Percentiles rank a stretch among this genome's conserved stretches.
Conservation (phyloP, 2,797 vertebrate species). For the Hapalemur alaotrensis region DNA sequence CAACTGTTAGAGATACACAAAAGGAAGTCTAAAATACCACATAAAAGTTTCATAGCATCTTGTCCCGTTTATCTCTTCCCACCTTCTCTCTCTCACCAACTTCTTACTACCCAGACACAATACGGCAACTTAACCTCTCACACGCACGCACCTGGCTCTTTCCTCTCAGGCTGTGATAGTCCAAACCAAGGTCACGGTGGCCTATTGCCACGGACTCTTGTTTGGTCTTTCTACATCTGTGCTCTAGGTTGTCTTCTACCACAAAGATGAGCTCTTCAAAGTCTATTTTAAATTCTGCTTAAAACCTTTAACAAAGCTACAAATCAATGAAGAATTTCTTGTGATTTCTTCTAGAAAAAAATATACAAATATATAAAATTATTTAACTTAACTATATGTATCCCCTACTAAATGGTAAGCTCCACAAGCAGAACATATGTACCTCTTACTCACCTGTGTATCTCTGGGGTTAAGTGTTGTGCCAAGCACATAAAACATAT, state of each 20-base stretch:
- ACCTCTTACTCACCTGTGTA: too few species aligned
- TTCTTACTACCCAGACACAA: background rate
- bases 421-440: background rate
- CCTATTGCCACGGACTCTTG: too few species aligned
- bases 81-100: background rate
- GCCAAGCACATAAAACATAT: background rate
- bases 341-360: background rate
- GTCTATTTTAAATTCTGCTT: background rate
- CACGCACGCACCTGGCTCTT: accelerated
- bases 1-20: background rate
- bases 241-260: too few species aligned
- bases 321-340: background rate
- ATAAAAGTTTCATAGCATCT: accelerated
- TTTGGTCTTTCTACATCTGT: accelerated
- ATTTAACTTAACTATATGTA: background rate
- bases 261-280: background rate
- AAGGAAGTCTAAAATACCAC: too few species aligned
- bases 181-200: accelerated
- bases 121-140: accelerated
- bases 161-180: accelerated
- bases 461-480: too few species aligned
- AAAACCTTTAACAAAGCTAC: background rate
- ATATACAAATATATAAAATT: too few species aligned
- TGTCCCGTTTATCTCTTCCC: too few species aligned
- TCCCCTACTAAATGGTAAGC: background rate